Evolutionary conservation across 2,888 invertebrate genomes (phyloP), one percentile per base, ranked within the genome.

Genomic region (Subacronicta megacephala): DNA sequence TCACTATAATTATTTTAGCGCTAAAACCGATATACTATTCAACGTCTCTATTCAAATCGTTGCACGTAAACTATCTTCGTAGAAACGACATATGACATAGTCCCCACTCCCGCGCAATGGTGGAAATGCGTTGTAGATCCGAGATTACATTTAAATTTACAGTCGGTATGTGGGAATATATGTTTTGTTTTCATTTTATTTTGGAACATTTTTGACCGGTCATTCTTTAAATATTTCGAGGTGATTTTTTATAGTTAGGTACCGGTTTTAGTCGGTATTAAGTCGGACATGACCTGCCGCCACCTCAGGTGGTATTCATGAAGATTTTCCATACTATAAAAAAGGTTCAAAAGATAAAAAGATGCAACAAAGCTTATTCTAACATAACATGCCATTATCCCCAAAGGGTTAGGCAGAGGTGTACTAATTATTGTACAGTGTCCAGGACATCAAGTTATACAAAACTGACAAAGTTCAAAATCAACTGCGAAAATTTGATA

Each of bases 131-230:
- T 31, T 60, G 40, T 54, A 64, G 45, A 64, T 52, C 36, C 9
- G 7, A 62, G 50, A 64, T 63, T 62, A 56, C 1, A 65, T 65
- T 49, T 68, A 49, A 50, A 75, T 62, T 66, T 60, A 66, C 44
- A 18, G 42, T 45, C 18, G 18, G 13, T 36, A 55, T 35, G 66
- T 64, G 60, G 52, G 53, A 29, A 69, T 54, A 59, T 66, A 58
- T 62, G 65, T 72, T 72, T 73, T 66, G 72, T 72, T 74, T 72
- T 65, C 45, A 52, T 60, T 49, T 72, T 62, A 59, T 60, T 73
- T 57, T 42, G 49, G 61, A 51, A 51, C 53, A 59, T 75, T 45
- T 61, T 67, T 75, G 58, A 74, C 66, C 66, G 66, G 75, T 74
- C 73, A 65, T 61, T 72, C 65, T 59, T 53, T 43, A 61, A 62